A percentile compares a stretch with the other conserved stretches of the same genome.
Conservation (phyloP, 2,113 vertebrate genomes). For the Passer montanus region DNA sequence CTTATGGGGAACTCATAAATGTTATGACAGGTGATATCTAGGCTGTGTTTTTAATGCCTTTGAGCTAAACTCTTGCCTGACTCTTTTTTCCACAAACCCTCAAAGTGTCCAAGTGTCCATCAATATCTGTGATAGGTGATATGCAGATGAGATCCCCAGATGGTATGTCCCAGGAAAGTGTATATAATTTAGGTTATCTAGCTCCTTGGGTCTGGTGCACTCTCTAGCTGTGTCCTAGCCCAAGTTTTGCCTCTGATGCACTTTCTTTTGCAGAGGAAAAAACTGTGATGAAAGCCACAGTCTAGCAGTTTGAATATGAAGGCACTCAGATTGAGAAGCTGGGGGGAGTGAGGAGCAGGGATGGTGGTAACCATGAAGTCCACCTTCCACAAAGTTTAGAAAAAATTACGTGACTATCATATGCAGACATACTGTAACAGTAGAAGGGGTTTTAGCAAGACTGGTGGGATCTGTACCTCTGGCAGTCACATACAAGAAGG, state of each 20-base stretch:
- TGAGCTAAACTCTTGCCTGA: neutral
- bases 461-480: neutral
- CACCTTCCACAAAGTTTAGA: neutral
- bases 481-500: neutral
- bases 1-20: neutral
- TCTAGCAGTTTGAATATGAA: neutral
- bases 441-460: neutral
- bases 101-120: neutral
- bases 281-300: neutral
- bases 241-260: neutral
- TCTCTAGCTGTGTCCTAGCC: neutral
- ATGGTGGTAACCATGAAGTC: neutral
- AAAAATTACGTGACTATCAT: neutral
- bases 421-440: neutral
- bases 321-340: neutral
- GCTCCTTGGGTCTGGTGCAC: neutral
- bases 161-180: neutral
- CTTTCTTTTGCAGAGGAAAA: neutral
- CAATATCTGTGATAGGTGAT: neutral
- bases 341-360: fast-evolving
- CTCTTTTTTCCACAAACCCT: neutral
- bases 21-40: neutral
- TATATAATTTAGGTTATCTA: neutral
- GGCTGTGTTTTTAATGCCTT: neutral
- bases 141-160: neutral